A percentile compares a stretch with the other conserved stretches of the same genome.
Conservation (phyloP, 2,797 vertebrate genomes). For the Danio choprae region DNA sequence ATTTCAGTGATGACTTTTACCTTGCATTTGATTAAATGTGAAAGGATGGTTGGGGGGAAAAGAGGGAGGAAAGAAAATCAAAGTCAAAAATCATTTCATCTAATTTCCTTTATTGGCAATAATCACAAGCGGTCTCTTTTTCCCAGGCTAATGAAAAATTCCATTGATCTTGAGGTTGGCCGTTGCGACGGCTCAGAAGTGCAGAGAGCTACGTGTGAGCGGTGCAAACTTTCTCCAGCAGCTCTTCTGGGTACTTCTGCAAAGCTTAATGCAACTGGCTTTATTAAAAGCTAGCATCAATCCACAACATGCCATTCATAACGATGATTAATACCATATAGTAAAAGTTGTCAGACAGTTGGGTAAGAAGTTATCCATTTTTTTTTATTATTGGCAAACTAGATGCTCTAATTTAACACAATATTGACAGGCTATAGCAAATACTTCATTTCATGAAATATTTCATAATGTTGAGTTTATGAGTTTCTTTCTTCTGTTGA, state of each 20-base stretch:
- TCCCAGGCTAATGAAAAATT: conserved; percentile 71
- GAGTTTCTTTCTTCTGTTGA: no score
- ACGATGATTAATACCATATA: not conserved
- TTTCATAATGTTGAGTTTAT: no score
- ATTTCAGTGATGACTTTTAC: conserved; percentile 91
- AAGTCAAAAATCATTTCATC: conserved; percentile 85
- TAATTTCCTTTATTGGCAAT: conserved; percentile 78
- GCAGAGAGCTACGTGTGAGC: conserved; percentile 46
- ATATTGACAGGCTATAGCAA: no score
- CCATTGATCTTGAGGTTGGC: conserved; percentile 68
- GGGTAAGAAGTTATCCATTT: no score
- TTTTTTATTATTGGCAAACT: no score
- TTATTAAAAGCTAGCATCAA: conserved; percentile 5
- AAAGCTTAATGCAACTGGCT: conserved; percentile 26
- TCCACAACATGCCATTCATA: not conserved
- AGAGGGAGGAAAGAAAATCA: conserved; percentile 73
- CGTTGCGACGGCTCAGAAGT: conserved; percentile 51
- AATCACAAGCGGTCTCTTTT: conserved; percentile 69
- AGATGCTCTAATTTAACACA: no score
- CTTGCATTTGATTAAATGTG: conserved; percentile 88
- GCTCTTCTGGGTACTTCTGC: conserved; percentile 28
- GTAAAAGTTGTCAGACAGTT: not conserved
- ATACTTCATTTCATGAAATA: no score
- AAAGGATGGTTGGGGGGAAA: conserved; percentile 68
- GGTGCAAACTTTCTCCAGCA: conserved; percentile 29